Conservation (phyloP, 2,888 invertebrate species). For the Spisula subtruncata region DNA sequence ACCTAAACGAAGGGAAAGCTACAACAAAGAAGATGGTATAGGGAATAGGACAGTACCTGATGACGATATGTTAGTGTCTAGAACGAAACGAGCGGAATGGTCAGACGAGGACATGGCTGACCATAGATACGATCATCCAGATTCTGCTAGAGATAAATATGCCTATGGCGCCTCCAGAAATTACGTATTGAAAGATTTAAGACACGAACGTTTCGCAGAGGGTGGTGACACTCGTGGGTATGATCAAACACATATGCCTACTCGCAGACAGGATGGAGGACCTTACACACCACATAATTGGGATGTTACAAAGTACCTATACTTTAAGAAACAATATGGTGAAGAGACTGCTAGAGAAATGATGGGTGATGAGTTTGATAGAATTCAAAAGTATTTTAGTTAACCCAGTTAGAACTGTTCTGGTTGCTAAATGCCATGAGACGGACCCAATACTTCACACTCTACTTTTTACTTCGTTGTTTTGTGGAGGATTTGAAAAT, state of each 20-base stretch:
- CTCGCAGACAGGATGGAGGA: background rate
- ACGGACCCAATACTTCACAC: no score
- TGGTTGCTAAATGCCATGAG: no score
- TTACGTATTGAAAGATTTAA: background rate
- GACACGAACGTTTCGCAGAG: background rate
- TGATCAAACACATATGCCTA: background rate
- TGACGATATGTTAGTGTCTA: no score
- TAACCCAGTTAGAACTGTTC: background rate
- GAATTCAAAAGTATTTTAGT: background rate
- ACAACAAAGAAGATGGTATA: background rate
- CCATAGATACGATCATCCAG: no score
- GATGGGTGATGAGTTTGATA: background rate
- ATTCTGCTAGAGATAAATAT: background rate
- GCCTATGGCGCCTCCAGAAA: background rate
- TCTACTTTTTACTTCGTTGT: no score
- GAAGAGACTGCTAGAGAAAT: background rate
- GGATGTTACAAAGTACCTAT: background rate
- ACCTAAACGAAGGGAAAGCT: background rate
- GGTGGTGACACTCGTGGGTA: background rate
- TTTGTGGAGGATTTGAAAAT: no score
- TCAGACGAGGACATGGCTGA: no score
- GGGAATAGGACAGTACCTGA: no score
- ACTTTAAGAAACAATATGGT: background rate
- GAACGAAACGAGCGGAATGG: no score
- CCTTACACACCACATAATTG: background rate